Base-by-base conservation (phyloP, 2,113 vertebrate genomes). In the Platycercus adscitus region DNA sequence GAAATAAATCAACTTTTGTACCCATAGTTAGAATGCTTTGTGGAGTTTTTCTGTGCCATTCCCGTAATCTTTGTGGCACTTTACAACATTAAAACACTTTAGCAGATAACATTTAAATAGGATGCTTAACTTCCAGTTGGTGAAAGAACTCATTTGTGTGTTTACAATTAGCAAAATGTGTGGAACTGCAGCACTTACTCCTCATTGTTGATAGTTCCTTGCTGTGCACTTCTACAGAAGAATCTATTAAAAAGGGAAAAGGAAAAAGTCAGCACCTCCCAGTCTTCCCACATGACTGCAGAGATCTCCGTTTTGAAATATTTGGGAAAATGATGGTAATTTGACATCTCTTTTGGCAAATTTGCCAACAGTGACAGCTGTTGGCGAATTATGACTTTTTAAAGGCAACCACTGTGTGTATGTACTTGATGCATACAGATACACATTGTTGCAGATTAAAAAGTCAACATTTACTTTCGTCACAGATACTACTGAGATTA, bases 401-500 rank as follows among this genome's bases (percentile, higher is more conserved):
- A 91, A 65, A 89, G 86, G 83, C 86, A 84, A 46, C 77, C 65
- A 35, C 88, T 79, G 86, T 61, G 82, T 95, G 20, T 93, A 31
- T 90, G 82, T 78, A 63, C 68, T 94, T 81, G 65, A 56, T 92
- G 43, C 90, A 75, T 88, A 66, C 69, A 93, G 71, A 93, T 64
- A 76, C 61, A 79, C 65, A 81, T 52, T 75, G 82, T 61, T 96
- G 72, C 72, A 71, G 69, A 91, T 81, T 93, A 76, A 81, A 81
- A 95, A 87, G 56, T 89, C 93, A 96, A 49, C 92, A 85, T 89
- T 91, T 95, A 78, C 61, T 81, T 94, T 86, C 14, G 5, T 96
- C 90, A 85, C n/a, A 79, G 73, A 79, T 93, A 93, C 94, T 88
- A 52, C 80, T 90, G 77, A 92, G 90, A 93, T 94, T 94, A 85